These are phyloP conservation scores for Eupithecia vulgata DNA, from an alignment of 2,888 invertebrate genomes.

Conservation along the genomic window DNA sequence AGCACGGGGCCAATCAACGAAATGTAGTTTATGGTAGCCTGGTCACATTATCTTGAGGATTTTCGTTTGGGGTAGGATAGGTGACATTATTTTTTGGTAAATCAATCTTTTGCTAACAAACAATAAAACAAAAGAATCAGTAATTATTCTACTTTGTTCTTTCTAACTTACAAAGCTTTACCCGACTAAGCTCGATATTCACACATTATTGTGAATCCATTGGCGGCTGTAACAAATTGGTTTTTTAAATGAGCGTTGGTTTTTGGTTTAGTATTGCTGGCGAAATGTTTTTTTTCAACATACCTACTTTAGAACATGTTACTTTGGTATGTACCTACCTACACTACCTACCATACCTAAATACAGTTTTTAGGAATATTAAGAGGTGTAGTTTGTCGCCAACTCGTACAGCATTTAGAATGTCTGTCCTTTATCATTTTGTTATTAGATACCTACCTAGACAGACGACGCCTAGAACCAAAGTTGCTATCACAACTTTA, in stretches of 20 bases:
- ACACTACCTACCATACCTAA: neutral
- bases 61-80: conserved; percentile 4
- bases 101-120: neutral
- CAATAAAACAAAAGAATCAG: neutral
- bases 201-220: neutral
- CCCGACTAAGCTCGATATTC: neutral
- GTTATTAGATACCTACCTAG: neutral
- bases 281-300: neutral
- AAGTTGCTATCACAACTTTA: neutral
- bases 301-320: neutral
- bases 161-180: neutral
- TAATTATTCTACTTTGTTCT: neutral
- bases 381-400: neutral
- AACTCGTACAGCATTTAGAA: neutral
- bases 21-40: conserved; percentile 65
- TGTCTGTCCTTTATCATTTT: neutral
- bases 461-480: neutral
- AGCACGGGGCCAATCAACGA: conserved; percentile 76
- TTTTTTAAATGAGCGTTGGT: neutral
- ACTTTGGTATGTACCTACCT: neutral
- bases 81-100: neutral
- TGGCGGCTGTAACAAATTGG: neutral
- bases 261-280: neutral
- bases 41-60: conserved; percentile 10
- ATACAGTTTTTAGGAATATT: neutral